Evolutionary conservation across 2,888 invertebrate species (phyloP).

Genomic region (Leucoma salicis): DNA sequence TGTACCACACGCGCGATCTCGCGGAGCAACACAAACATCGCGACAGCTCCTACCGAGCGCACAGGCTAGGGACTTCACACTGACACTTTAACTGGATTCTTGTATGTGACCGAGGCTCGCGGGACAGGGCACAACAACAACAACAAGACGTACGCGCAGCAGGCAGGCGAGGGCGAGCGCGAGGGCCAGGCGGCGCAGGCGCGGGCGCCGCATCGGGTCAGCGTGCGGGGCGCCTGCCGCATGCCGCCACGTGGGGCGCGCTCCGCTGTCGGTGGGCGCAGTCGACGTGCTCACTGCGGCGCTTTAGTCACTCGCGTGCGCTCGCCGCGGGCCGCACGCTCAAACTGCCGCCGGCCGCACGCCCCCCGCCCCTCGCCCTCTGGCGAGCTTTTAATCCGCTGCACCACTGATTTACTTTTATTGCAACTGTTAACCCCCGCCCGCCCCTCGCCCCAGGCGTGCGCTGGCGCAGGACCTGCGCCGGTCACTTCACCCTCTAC

Average conservation of each 20-base stretch:
- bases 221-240: conserved; percentile 67
- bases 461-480: conserved; percentile 15
- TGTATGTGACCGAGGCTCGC: no score
- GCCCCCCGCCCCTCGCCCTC: conserved; percentile 27
- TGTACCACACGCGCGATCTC: conserved; percentile 24
- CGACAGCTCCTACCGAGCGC: no score
- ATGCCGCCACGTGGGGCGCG: conserved; percentile 60
- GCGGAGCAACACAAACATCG: no score
- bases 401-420: conserved; percentile 56
- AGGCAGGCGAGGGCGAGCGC: conserved; percentile 61
- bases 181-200: conserved; percentile 70
- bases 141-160: conserved; percentile 57
- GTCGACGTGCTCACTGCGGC: conserved; percentile 14
- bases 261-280: conserved; percentile 38
- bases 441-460: conserved; percentile 5
- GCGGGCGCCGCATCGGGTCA: conserved; percentile 65
- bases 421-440: conserved; percentile 38
- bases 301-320: conserved; percentile 38
- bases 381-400: conserved; percentile 46
- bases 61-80: no score
- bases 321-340: conserved; percentile 53
- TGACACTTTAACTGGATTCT: no score
- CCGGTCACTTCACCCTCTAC: conserved; percentile 12
- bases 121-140: no score
- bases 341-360: conserved; percentile 53